phyloP scores from a whole-genome alignment of 2,797 vertebrate species.

The Onychomys torridus region DNA sequence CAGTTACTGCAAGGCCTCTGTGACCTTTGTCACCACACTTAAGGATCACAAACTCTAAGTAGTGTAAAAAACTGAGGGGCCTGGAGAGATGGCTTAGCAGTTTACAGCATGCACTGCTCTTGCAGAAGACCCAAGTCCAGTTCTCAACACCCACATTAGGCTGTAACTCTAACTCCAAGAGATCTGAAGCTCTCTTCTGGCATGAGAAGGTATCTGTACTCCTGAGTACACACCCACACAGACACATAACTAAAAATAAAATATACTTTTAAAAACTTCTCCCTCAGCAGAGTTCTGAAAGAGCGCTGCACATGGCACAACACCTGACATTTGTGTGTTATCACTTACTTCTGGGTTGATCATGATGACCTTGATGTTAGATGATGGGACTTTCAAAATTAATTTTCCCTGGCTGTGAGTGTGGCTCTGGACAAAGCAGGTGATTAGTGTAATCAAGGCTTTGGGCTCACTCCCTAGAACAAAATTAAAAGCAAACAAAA shows the following conservation, averaged over 20 bases:
- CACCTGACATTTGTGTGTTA: not conserved
- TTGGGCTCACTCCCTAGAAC: not conserved
- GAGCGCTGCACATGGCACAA: not conserved
- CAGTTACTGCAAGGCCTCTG: not conserved
- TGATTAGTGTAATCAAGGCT: not conserved
- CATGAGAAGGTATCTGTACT: not conserved
- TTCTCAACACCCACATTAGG: not conserved
- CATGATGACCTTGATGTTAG: fast-evolving
- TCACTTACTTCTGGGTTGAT: fast-evolving
- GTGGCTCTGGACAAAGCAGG: not conserved
- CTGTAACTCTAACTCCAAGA: not conserved
- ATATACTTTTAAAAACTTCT: not conserved
- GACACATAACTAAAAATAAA: not conserved
- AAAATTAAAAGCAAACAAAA: not conserved
- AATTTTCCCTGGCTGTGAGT: not conserved
- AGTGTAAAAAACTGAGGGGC: not conserved
- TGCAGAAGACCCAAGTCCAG: not conserved
- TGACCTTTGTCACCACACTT: not conserved
- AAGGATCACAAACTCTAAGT: not conserved
- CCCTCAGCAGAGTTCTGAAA: not conserved
- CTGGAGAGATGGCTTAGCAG: not conserved
- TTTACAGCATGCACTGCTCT: not conserved
- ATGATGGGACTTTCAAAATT: not conserved
- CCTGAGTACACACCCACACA: not conserved
- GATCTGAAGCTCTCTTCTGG: not conserved